Evolutionary conservation across 2,888 invertebrate species (phyloP), one percentile per base, ranked within the genome.

Genomic region (Microplitis manilae): DNA sequence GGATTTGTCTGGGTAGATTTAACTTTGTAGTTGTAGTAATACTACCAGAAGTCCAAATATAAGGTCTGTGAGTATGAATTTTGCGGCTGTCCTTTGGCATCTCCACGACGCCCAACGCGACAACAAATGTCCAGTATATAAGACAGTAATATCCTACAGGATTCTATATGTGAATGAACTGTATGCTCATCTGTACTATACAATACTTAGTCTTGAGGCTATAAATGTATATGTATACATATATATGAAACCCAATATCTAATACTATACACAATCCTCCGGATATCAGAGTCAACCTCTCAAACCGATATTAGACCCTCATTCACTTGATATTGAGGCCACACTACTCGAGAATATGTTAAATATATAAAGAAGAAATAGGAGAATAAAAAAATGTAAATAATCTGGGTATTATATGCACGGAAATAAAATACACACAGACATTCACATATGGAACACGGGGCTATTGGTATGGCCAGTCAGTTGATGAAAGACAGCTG

Each of bases 271-370:
- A 71, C 60, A 70, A 13, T 61, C 61, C 61, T 50, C 50, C 62
- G 39, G 59, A 61, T 71, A 65, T 61, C 61, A 61, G 61, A 62
- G 40, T 39, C 72, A 41, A 68, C 68, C 76, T 68, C 76, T 67
- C 59, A 72, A 50, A 68, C 60, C 50, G 62, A 76, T 72, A 76
- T 72, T 76, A 68, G 76, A 17, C 20, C 15, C 60, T 72, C 71
- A 30, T 41, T 72, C 62, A 41, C 69, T 17, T 62, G 67, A 38
- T 39, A 39, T 20, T 40, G 38, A 59, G 15, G 17, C 15, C 17
- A 69, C 68, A 39, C 59, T 50, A 68, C 38, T 41, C 39, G 61
- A 62, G 64, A 70, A 50, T 50, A 50, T 13, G 13, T 13, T 50
- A 50, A 50, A 50, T 50, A 50, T 50, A 50, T 50, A 50, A 50